Evolutionary conservation across 2,797 vertebrate species (phyloP), one percentile per base, ranked within the genome.

Genomic region (Tragelaphus eurycerus): DNA sequence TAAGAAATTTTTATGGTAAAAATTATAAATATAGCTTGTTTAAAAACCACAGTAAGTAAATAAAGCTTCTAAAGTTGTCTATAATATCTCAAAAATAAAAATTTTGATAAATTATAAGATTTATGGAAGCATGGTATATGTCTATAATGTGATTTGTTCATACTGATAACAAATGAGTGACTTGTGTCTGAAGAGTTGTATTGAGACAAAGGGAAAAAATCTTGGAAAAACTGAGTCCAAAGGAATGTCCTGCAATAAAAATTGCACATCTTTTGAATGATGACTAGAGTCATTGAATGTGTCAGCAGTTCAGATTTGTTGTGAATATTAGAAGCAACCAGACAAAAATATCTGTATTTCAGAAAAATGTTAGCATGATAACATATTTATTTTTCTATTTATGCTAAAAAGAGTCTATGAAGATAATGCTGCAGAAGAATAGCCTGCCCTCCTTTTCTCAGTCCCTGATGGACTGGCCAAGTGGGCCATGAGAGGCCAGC

Each of bases 401-500:
- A 34, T 59, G n/a, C 23, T 55, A 57, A 31, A 64, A 59, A 34
- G 5, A 57, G 1, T 52, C 76, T 31, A 14, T 34, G 23, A 81
- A 90, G 19, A 54, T 93, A 82, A 57, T 29, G 2, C 52, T 27
- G 12, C 48, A 16, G 7, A 64, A 19, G 29, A 46, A 13, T 4
- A 25, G 1, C 17, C 10, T 10, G 50, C 3, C 48, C 62, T 48
- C 3, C 9, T 6, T n/a, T 71, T 34, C 64, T 71, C 10, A 71
- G 17, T 71, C 88, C 60, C 89, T 98, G 97, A 96, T 94, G 62
- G 90, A 55, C 92, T 52, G 96, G 82, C 90, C 46, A 64, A 79
- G 78, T 93, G 81, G 81, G 90, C 87, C n/a, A 74, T 76, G 17
- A 78, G 97, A 94, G 96, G 81, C 92, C 93, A 67, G 96, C 86